Percentiles rank a stretch among this genome's conserved stretches.
Evolutionary conservation across 1,140 invertebrate species (phyloP).

Genomic region (Euschistus heros): DNA sequence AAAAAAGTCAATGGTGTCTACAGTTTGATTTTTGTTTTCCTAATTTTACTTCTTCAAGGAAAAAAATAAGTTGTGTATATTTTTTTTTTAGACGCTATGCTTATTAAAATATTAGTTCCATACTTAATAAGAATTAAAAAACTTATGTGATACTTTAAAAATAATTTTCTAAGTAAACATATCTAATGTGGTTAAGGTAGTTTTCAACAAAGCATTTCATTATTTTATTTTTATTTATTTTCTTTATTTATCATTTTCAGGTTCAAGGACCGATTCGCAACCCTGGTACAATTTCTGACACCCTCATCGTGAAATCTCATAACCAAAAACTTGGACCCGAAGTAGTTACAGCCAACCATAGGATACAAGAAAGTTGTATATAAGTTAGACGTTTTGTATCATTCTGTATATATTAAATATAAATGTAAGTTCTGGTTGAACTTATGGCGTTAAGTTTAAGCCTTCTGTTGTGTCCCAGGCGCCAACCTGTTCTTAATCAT

Average conservation of each 20-base stretch:
- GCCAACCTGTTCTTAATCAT: constrained; percentile 1
- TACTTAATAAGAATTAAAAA: no score
- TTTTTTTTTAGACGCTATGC: no score
- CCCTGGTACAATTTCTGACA: constrained; percentile 19
- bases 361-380: constrained; percentile 80
- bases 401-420: constrained; percentile 23
- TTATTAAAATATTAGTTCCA: no score
- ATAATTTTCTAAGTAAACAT: no score
- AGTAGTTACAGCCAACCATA: constrained; percentile 68
- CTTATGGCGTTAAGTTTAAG: not conserved
- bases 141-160: no score
- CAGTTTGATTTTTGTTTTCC: no score
- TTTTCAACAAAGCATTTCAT: not conserved
- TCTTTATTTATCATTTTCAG: constrained; percentile 13
- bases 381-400: constrained; percentile 36
- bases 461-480: constrained; percentile 9
- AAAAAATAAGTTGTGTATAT: no score
- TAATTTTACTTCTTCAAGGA: no score
- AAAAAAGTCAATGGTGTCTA: no score
- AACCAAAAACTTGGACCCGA: constrained; percentile 52
- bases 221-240: not conserved
- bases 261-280: constrained; percentile 15
- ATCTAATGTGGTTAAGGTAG: no score
- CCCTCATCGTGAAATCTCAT: constrained; percentile 24
- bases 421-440: constrained; percentile 23